Evolutionary conservation across 2,113 vertebrate genomes (phyloP).

Genomic region (Otolemur garnettii): DNA sequence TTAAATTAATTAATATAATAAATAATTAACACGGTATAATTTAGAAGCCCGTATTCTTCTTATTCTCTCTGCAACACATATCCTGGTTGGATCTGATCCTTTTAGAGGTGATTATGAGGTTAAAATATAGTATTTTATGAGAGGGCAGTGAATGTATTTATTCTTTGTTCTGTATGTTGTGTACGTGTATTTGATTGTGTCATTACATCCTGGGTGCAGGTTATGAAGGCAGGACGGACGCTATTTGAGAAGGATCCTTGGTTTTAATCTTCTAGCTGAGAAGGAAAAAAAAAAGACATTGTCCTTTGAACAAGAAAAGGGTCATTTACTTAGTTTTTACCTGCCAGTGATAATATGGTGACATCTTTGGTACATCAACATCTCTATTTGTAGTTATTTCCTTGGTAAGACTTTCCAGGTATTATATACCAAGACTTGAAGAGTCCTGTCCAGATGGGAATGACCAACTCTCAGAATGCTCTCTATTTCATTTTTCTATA

Average conservation of each 20-base stretch:
- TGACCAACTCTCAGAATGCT: neutral
- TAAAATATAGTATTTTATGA: neutral
- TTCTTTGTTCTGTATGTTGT: constrained; percentile 10
- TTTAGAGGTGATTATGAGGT: neutral
- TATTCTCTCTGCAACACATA: neutral
- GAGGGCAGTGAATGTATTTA: neutral
- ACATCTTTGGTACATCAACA: neutral
- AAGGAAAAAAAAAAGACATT: neutral
- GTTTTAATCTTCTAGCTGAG: neutral
- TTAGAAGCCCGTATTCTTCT: neutral
- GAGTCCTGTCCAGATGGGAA: neutral
- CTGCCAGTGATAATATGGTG: neutral
- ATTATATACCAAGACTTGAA: neutral
- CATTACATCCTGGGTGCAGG: neutral
- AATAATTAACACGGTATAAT: neutral
- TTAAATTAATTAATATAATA: too few species aligned
- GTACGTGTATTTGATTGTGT: neutral
- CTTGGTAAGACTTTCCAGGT: neutral
- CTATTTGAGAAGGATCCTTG: neutral
- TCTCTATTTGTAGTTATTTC: neutral
- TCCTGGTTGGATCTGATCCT: neutral
- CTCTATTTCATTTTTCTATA: neutral
- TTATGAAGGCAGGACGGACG: neutral
- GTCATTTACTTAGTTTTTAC: neutral
- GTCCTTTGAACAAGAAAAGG: neutral